Evolutionary conservation across 2,888 invertebrate genomes (phyloP).

Genomic region (Mystacides longicornis): DNA sequence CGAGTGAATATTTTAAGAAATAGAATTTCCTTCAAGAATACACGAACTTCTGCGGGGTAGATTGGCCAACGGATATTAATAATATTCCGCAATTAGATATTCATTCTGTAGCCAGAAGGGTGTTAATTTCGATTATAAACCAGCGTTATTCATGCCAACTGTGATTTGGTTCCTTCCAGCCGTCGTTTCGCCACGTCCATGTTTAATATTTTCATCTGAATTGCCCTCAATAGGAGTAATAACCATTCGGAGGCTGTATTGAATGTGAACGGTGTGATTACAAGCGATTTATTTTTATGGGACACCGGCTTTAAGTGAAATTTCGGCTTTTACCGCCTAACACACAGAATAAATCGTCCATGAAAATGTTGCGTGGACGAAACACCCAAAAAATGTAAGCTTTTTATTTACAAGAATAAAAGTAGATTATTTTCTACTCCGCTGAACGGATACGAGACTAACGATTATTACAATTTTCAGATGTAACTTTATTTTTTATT

Average conservation of each 20-base stretch:
- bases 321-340: slow-evolving; percentile 13
- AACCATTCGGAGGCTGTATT: slow-evolving; percentile 5
- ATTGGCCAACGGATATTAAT: no score
- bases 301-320: slow-evolving; percentile 13
- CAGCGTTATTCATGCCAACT: background rate
- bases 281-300: slow-evolving; percentile 20
- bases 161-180: background rate
- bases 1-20: no score
- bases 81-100: no score
- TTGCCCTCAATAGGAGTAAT: slow-evolving; percentile 7
- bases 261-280: slow-evolving; percentile 18
- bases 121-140: background rate
- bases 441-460: background rate
- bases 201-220: slow-evolving; percentile 12
- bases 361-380: slow-evolving; percentile 20
- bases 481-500: background rate
- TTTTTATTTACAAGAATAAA: slow-evolving; percentile 11
- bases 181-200: background rate
- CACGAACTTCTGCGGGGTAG: no score
- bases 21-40: no score
- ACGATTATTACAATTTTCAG: background rate
- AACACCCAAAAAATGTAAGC: slow-evolving; percentile 11
- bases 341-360: slow-evolving; percentile 15
- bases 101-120: background rate
- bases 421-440: slow-evolving; percentile 10